These are phyloP conservation scores for Furnarius figulus DNA, from an alignment of 2,113 vertebrate genomes.

Conservation along the genomic window DNA sequence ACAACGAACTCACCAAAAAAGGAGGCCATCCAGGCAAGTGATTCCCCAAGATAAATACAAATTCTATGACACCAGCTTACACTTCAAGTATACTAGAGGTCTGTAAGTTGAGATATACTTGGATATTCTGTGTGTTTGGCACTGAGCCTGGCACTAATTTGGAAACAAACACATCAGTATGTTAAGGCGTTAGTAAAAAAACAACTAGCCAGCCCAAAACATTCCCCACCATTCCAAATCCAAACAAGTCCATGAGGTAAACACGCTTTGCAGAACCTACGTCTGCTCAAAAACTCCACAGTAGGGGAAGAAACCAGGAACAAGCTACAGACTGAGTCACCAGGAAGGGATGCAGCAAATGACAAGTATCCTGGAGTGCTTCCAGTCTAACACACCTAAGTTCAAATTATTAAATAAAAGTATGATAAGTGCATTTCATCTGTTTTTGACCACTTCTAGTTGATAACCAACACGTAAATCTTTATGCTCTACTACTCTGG, in stretches of 20 bases:
- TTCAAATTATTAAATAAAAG: slow-evolving; percentile 33
- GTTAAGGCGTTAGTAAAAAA: not conserved
- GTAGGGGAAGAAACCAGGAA: not conserved
- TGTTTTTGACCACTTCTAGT: not conserved
- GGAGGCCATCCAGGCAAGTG: not conserved
- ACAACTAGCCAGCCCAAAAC: not conserved
- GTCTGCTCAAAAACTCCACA: not conserved
- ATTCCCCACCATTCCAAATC: not conserved
- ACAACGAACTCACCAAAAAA: not conserved
- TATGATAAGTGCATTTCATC: not conserved
- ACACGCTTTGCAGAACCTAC: accelerated
- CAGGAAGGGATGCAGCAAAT: slow-evolving; percentile 17
- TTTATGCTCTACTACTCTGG: not conserved
- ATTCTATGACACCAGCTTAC: not conserved
- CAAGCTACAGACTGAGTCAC: not conserved
- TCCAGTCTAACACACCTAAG: not conserved
- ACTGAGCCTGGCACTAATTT: not conserved
- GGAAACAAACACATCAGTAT: not conserved
- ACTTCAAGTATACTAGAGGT: not conserved
- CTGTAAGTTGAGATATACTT: not conserved
- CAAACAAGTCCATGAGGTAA: not conserved
- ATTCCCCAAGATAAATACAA: not conserved
- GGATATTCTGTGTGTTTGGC: not conserved
- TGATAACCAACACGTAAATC: not conserved
- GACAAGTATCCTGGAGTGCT: not conserved